These are phyloP conservation scores for Casuarius casuarius DNA, from an alignment of 2,113 vertebrate species.

Conservation along the genomic window DNA sequence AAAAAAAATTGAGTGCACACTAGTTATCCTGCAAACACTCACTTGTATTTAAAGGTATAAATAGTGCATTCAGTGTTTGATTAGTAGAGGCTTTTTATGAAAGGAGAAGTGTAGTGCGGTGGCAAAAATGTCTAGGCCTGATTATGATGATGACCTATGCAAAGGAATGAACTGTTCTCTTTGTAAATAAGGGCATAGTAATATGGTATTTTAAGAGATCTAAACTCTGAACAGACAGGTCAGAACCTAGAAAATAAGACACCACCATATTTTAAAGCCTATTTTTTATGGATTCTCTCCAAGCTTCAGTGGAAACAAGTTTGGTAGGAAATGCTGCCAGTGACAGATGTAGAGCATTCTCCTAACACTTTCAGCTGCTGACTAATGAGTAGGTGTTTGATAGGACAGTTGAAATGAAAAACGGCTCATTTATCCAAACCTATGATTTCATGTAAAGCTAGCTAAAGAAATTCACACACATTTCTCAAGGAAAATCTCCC, in stretches of 20 bases:
- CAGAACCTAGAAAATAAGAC: slow-evolving; percentile 14
- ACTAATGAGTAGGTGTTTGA: slow-evolving; percentile 71
- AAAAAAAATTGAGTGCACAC: neutral
- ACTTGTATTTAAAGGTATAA: neutral
- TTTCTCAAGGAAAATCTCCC: neutral
- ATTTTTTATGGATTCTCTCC: slow-evolving; percentile 30
- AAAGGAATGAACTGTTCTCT: neutral
- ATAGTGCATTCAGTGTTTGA: neutral
- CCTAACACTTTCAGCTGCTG: slow-evolving; percentile 58
- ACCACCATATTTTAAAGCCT: neutral
- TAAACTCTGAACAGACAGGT: neutral
- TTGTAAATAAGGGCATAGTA: neutral
- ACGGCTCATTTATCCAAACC: slow-evolving; percentile 29
- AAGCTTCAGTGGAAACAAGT: slow-evolving; percentile 55
- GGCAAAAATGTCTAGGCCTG: neutral
- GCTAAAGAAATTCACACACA: neutral
- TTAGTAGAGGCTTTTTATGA: neutral
- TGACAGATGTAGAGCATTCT: slow-evolving; percentile 61
- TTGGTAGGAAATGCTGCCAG: slow-evolving; percentile 54
- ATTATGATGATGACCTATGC: neutral
- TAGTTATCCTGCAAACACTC: neutral
- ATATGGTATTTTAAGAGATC: neutral
- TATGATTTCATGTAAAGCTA: slow-evolving; percentile 40
- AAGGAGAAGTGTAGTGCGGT: neutral
- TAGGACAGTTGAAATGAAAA: slow-evolving; percentile 64